Evolutionary conservation across 2,797 vertebrate species (phyloP).

Genomic region (Aselliscus stoliczkanus): DNA sequence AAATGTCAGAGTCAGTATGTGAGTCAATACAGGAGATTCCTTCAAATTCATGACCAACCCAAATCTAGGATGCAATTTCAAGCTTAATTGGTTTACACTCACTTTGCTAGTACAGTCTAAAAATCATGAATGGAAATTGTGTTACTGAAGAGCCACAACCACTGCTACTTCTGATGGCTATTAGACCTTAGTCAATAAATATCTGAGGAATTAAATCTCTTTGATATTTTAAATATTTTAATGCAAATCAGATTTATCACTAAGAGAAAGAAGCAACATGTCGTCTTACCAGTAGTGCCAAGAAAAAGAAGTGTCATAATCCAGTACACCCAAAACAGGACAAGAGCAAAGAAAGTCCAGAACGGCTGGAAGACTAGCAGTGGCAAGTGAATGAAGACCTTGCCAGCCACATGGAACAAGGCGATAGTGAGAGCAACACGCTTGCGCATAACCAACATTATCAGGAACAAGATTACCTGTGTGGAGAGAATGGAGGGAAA

Average conservation of each 20-base stretch:
- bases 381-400: conserved; percentile 95
- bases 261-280: background rate
- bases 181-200: background rate
- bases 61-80: background rate
- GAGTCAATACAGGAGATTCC: background rate
- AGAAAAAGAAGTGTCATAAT: conserved; percentile 94
- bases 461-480: conserved; percentile 92
- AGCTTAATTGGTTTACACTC: background rate
- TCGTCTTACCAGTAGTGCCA: conserved; percentile 90
- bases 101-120: background rate
- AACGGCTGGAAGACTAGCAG: conserved; percentile 96
- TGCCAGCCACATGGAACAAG: conserved; percentile 96
- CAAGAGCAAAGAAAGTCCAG: conserved; percentile 94
- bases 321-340: conserved; percentile 97
- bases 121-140: background rate
- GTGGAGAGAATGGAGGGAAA: background rate
- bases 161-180: background rate
- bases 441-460: conserved; percentile 97
- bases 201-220: background rate
- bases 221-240: conserved; percentile 7
- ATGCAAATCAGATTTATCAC: background rate
- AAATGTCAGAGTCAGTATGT: background rate
- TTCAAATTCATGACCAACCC: background rate
- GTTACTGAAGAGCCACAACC: background rate
- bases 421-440: conserved; percentile 95